Conservation (phyloP, 2,113 vertebrate genomes). For the Nyctereutes procyonoides region DNA sequence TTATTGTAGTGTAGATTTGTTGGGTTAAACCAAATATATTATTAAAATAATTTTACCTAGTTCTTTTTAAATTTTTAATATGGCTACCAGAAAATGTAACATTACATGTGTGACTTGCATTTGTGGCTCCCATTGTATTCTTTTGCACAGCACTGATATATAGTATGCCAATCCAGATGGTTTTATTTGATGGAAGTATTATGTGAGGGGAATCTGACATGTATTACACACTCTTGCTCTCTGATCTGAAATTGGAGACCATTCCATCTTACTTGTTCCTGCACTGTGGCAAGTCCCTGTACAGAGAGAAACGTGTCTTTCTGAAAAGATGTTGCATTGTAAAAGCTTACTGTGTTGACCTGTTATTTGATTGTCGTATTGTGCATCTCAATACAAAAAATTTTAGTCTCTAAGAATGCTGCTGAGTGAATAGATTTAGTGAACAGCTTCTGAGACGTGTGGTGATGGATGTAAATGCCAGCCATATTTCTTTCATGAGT, state of each 20-base stretch:
- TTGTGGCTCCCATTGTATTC: neutral
- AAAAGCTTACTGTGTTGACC: slow-evolving; percentile 60
- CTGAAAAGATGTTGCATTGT: slow-evolving; percentile 8
- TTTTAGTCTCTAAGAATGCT: slow-evolving; percentile 55
- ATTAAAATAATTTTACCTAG: neutral
- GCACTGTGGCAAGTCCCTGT: neutral
- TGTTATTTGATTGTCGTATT: slow-evolving; percentile 62
- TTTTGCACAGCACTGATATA: fast-evolving
- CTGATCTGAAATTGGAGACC: slow-evolving; percentile 22
- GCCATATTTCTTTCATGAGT: slow-evolving; percentile 65
- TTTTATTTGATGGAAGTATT: neutral
- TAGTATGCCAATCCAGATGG: neutral
- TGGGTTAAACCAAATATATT: neutral
- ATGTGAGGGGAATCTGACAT: neutral
- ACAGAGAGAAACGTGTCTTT: neutral
- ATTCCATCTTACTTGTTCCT: neutral
- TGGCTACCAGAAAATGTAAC: neutral
- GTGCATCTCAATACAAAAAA: slow-evolving; percentile 60
- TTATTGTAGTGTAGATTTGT: neutral
- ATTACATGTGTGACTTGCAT: neutral
- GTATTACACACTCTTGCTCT: neutral
- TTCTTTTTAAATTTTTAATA: neutral
- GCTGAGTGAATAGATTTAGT: slow-evolving; percentile 58
- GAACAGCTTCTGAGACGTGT: slow-evolving; percentile 50
- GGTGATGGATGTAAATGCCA: slow-evolving; percentile 47